Conservation (phyloP, 2,888 invertebrate genomes). For the Eledona agricola region DNA sequence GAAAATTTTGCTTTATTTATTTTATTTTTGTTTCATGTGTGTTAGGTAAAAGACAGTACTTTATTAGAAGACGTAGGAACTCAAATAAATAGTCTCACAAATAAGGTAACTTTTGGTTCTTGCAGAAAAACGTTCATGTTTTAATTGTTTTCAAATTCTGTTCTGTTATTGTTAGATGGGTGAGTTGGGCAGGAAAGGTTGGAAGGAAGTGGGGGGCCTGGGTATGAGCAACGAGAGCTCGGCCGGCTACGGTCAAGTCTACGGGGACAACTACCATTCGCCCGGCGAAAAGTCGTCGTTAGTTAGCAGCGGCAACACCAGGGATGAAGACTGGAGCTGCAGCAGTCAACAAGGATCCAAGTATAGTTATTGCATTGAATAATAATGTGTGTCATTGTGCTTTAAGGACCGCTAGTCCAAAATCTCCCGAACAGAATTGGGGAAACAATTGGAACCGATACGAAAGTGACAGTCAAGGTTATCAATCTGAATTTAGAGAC, state of each 20-base stretch:
- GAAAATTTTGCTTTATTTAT: slow-evolving; percentile 46
- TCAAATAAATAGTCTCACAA: slow-evolving; percentile 71
- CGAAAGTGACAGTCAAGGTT: slow-evolving; percentile 56
- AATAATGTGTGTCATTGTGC: slow-evolving; percentile 1
- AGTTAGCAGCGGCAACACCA: slow-evolving; percentile 57
- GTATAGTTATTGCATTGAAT: slow-evolving; percentile 43
- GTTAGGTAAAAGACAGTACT: slow-evolving; percentile 76
- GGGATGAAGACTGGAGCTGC: slow-evolving; percentile 60
- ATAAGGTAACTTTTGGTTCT: slow-evolving; percentile 65
- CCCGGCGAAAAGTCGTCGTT: slow-evolving; percentile 63
- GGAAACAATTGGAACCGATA: slow-evolving; percentile 56
- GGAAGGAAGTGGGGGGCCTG: slow-evolving; percentile 63
- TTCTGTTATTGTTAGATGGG: slow-evolving; percentile 64
- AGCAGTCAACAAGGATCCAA: slow-evolving; percentile 61
- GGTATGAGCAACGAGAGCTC: slow-evolving; percentile 42
- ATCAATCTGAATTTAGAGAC: slow-evolving; percentile 56
- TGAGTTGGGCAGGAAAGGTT: slow-evolving; percentile 74
- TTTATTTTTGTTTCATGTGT: slow-evolving; percentile 55
- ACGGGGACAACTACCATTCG: slow-evolving; percentile 60
- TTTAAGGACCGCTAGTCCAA: slow-evolving; percentile 60
- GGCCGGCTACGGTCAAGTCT: slow-evolving; percentile 60
- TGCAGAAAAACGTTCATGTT: slow-evolving; percentile 11
- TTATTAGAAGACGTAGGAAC: slow-evolving; percentile 72
- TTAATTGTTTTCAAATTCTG: slow-evolving; percentile 16
- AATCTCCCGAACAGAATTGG: slow-evolving; percentile 57